Percentiles rank a stretch among this genome's conserved stretches.
These are phyloP conservation scores for Saccostrea echinata DNA, from an alignment of 1,140 invertebrate genomes.

Conservation along the genomic window DNA sequence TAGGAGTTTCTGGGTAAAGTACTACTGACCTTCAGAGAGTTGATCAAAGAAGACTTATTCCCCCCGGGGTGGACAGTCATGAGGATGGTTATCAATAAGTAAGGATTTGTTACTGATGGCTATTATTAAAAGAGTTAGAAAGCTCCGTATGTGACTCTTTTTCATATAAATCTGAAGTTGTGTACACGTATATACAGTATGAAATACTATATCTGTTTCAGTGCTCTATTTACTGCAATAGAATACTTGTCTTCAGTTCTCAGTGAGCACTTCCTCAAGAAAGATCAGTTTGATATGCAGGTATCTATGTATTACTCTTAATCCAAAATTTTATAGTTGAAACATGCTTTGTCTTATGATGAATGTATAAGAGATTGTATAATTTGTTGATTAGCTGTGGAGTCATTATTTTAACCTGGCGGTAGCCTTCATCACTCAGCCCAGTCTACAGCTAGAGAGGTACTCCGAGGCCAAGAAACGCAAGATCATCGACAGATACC, in stretches of 20 bases:
- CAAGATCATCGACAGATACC: conserved; percentile 74
- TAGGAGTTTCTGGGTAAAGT: conserved; percentile 72
- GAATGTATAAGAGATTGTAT: background rate
- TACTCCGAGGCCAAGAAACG: conserved; percentile 74
- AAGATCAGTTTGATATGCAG: conserved; percentile 85
- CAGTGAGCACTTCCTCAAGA: conserved; percentile 83
- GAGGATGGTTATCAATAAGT: conserved; percentile 77
- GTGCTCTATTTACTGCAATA: conserved; percentile 73
- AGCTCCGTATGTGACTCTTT: too few species aligned
- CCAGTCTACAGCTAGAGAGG: conserved; percentile 74
- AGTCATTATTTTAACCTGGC: conserved; percentile 74
- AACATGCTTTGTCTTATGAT: background rate
- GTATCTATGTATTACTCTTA: conserved; percentile 73
- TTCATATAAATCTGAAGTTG: too few species aligned
- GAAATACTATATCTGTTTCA: conserved; percentile 65
- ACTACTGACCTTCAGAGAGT: conserved; percentile 69
- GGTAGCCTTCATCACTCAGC: conserved; percentile 76
- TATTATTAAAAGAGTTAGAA: too few species aligned
- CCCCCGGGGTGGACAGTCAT: conserved; percentile 75
- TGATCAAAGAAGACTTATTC: conserved; percentile 69
- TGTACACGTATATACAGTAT: background rate
- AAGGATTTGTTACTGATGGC: conserved; percentile 45
- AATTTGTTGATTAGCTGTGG: conserved; percentile 76
- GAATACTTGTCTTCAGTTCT: conserved; percentile 85
- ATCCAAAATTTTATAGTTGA: background rate